Evolutionary conservation across 1,140 invertebrate species (phyloP), one percentile per base, ranked within the genome.

Genomic region (Planococcus citri): DNA sequence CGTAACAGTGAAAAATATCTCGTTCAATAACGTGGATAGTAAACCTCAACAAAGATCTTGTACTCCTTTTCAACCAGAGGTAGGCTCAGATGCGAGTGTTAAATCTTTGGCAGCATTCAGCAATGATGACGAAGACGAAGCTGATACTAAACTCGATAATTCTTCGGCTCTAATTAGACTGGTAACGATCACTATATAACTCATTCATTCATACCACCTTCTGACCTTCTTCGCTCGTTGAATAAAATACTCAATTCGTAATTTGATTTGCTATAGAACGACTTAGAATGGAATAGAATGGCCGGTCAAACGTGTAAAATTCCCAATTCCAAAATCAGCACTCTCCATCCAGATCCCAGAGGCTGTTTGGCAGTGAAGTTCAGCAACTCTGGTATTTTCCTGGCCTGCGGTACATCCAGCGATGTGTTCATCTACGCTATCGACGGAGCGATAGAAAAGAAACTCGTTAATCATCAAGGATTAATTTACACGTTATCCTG

Each of bases 401-500:
- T 87, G 8, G 83, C 84, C 1, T 78, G 83, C 38, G 80, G 78
- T 82, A 70, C 71, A 17, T 60, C 58, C 22, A 70, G 57, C 51
- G 27, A 70, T 51, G 29, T 72, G 57, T 33, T 67, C 57, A 70
- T 83, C 22, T 82, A 81, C 70, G 78, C 81, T 74, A 79, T 81
- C 24, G 71, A 72, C 3, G 38, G 70, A 70, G 70, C 64, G 17
- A 68, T 69, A 25, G 37, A 51, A 21, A 58, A 68, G 41, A 70
- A 69, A 27, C 68, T 73, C 6, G 17, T 20, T 24, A 71, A 72
- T 17, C 74, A 75, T 71, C 73, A 75, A 73, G 73, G 82, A 68
- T 81, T 87, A 72, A 79, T 87, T 22, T 88, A 88, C 76, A 81
- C 83, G 29, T 72, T 88, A 14, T 77, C 79, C 64, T 88, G 86